phyloP scores from a whole-genome alignment of 2,888 invertebrate genomes.

The Lordiphosa fenestrarum region DNA sequence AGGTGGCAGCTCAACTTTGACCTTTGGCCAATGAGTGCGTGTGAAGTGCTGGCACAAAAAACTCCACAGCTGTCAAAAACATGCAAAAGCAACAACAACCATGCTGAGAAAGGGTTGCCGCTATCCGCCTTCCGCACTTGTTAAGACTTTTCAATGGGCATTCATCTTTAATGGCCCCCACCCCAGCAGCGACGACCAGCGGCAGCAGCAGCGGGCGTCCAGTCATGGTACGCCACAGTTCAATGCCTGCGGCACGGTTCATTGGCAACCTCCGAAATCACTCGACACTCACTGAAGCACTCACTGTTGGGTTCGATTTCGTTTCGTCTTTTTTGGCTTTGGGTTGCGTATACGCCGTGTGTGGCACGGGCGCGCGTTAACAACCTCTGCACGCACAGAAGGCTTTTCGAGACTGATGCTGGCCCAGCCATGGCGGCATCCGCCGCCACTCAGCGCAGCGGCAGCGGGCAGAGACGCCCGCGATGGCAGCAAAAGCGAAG shows the following conservation, averaged over 20 bases:
- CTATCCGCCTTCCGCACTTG: slow-evolving; percentile 48
- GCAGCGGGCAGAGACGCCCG: slow-evolving; percentile 22
- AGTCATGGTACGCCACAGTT: slow-evolving; percentile 57
- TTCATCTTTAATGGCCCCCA: slow-evolving; percentile 56
- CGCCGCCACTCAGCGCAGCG: slow-evolving; percentile 13
- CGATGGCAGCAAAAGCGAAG: slow-evolving; percentile 15
- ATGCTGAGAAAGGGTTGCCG: slow-evolving; percentile 27
- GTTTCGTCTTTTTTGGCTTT: slow-evolving; percentile 31
- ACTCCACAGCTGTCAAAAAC: slow-evolving; percentile 59
- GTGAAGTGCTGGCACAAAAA: slow-evolving; percentile 24
- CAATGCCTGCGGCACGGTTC: slow-evolving; percentile 64
- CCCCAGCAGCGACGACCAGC: slow-evolving; percentile 20
- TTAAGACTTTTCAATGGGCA: slow-evolving; percentile 66
- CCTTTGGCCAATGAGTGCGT: slow-evolving; percentile 24
- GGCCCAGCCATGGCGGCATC: slow-evolving; percentile 22
- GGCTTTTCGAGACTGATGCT: slow-evolving; percentile 70
- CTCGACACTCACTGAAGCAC: slow-evolving; percentile 37
- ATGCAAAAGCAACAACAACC: slow-evolving; percentile 40
- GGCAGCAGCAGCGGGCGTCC: slow-evolving; percentile 25
- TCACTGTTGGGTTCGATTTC: slow-evolving; percentile 26
- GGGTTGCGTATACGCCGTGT: slow-evolving; percentile 61
- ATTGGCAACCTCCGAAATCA: slow-evolving; percentile 42
- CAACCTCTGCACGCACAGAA: slow-evolving; percentile 72
- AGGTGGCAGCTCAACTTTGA: slow-evolving; percentile 30
- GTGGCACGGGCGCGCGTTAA: slow-evolving; percentile 59